These are phyloP conservation scores for Capitulum mitella DNA, from an alignment of 2,888 invertebrate species.

Conservation along the genomic window DNA sequence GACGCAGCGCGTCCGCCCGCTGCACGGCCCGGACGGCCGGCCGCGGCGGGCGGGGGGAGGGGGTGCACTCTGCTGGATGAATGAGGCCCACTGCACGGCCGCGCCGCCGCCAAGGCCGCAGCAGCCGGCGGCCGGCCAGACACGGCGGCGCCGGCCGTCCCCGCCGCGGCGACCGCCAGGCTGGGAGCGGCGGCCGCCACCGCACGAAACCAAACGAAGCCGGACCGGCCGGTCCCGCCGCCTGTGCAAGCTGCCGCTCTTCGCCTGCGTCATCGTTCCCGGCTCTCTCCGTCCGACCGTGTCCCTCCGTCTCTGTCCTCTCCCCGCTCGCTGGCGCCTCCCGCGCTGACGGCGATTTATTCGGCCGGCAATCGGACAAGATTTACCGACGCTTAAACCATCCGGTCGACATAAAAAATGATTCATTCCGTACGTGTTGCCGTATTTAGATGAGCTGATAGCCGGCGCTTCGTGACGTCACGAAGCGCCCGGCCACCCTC, in stretches of 20 bases:
- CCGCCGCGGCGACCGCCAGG: neutral
- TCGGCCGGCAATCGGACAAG: neutral
- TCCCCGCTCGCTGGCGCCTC: neutral
- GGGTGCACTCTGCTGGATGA: too few species aligned
- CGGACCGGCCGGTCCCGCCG: too few species aligned
- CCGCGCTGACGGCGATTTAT: neutral
- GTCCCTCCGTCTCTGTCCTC: neutral
- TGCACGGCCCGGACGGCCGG: too few species aligned
- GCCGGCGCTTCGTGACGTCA: neutral
- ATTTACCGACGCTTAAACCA: neutral
- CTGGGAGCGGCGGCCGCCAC: neutral
- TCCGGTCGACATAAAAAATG: neutral
- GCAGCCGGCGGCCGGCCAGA: neutral
- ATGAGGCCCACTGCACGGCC: too few species aligned
- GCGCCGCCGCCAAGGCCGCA: too few species aligned
- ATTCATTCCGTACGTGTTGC: neutral
- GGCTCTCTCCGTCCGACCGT: neutral
- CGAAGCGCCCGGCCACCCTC: too few species aligned
- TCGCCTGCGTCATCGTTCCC: neutral
- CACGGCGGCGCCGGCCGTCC: too few species aligned
- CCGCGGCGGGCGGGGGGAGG: too few species aligned
- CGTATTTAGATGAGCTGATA: constrained; percentile 1
- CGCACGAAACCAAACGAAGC: neutral
- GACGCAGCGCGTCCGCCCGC: too few species aligned
- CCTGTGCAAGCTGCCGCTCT: too few species aligned